Evolutionary conservation across 2,888 invertebrate species (phyloP), one percentile per base, ranked within the genome.

Genomic region (Pinctada fucata): DNA sequence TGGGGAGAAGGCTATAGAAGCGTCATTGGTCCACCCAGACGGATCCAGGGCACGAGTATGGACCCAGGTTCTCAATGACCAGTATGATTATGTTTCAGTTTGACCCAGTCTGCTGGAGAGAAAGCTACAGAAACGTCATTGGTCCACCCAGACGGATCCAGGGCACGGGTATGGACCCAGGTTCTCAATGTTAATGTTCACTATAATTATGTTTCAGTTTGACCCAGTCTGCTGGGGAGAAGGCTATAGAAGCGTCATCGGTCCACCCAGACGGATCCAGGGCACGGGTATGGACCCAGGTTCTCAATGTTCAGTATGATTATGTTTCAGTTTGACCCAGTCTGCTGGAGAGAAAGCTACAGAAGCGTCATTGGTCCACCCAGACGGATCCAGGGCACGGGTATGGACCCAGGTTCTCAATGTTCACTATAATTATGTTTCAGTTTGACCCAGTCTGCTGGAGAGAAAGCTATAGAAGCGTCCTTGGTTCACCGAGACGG

Each of bases 391-490:
- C 2, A 76, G 86, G 4, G 83, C 88, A 3, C 94, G 96, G 69
- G 93, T 95, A 74, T 96, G 96, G 95, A 93, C 94, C 0, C 96
- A 97, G 91, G 94, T 95, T 80, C 94, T 98, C n/a, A n/a, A n/a
- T n/a, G n/a, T n/a, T n/a, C n/a, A n/a, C n/a, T n/a, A n/a, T n/a
- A n/a, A n/a, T n/a, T n/a, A 31, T 31, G 13, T 91, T 93, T 83
- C 87, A 95, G 96, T 92, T 90, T 95, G 91, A 93, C 94, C 88
- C 86, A 91, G 88, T 93, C 94, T 85, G 90, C 94, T 88, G 93
- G 94, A 79, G 88, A 88, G 4, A 82, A 94, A 88, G 91, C 93
- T 3, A 91, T 94, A 82, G 85, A 86, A 16, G 91, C 93, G 0
- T 93, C 94, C 82, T 94, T 97, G 63, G 89, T 90, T 49, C 94